Percentiles rank a stretch among this genome's conserved stretches.
phyloP scores from a whole-genome alignment of 2,888 invertebrate genomes.

The Coenonympha glycerion region DNA sequence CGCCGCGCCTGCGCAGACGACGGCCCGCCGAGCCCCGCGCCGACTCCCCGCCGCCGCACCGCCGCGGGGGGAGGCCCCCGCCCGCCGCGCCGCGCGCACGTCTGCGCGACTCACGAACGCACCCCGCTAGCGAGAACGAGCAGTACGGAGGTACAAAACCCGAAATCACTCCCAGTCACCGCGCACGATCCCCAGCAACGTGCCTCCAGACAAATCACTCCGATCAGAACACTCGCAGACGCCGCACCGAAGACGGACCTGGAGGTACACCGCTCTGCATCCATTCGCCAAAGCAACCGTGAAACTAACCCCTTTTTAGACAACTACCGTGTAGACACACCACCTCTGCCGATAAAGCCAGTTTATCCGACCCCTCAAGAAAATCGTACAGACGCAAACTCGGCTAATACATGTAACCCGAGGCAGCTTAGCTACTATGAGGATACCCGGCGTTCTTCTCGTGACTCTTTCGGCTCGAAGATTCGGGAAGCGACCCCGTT shows the following conservation, averaged over 20 bases:
- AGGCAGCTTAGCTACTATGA: neutral
- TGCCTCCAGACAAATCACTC: neutral
- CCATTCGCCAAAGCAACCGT: neutral
- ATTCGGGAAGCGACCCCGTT: neutral
- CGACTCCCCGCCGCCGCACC: neutral
- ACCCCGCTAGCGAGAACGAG: too few relatives aligned
- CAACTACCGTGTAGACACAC: neutral
- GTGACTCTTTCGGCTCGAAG: neutral
- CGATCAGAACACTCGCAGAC: too few relatives aligned
- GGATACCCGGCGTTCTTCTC: neutral
- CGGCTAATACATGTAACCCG: neutral
- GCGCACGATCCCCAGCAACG: neutral
- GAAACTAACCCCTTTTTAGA: neutral
- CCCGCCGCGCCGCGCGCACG: neutral
- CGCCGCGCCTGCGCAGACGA: conserved; percentile 1
- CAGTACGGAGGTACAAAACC: neutral
- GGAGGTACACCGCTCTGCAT: neutral
- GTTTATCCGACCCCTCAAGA: neutral
- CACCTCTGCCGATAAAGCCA: neutral
- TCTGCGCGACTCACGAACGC: too few relatives aligned
- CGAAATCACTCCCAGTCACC: neutral
- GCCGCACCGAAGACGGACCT: neutral
- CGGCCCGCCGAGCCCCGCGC: conserved; percentile 13
- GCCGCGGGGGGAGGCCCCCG: neutral
- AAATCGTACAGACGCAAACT: too few relatives aligned